These are phyloP conservation scores for Rotaria macrura DNA, from an alignment of 2,888 invertebrate genomes.

Conservation along the genomic window DNA sequence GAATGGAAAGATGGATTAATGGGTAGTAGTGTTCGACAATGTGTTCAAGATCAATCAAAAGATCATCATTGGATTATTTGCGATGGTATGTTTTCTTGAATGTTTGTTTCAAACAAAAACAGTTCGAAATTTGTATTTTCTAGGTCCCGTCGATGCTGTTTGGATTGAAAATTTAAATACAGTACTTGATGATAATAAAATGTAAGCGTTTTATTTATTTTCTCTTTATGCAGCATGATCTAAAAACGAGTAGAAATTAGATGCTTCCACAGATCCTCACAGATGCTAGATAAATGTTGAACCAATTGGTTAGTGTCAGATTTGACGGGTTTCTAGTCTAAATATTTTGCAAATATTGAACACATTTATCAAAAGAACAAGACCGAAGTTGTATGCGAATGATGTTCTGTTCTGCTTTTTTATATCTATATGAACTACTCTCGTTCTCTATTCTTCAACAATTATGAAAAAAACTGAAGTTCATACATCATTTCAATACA, in stretches of 20 bases:
- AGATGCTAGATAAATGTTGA: too few relatives aligned
- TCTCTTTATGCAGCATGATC: background rate
- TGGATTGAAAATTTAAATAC: constrained; percentile 92
- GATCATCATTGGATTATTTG: constrained; percentile 81
- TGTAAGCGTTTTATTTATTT: constrained; percentile 50
- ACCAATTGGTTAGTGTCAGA: too few relatives aligned
- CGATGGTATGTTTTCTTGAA: constrained; percentile 54
- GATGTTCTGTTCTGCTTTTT: too few relatives aligned
- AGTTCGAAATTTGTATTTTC: background rate
- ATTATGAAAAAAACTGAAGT: too few relatives aligned
- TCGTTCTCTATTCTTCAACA: too few relatives aligned
- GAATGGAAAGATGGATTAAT: constrained; percentile 83
- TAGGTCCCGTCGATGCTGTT: constrained; percentile 70
- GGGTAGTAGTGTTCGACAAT: constrained; percentile 59
- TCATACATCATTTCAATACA: too few relatives aligned
- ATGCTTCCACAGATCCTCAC: too few relatives aligned
- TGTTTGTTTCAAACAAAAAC: background rate
- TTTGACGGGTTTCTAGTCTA: too few relatives aligned
- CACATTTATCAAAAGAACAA: too few relatives aligned
- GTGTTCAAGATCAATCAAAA: constrained; percentile 53
- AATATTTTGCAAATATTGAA: too few relatives aligned
- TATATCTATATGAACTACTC: too few relatives aligned
- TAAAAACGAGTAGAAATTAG: background rate
- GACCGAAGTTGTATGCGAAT: too few relatives aligned
- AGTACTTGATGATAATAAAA: constrained; percentile 80